These are phyloP conservation scores for Excalfactoria chinensis DNA, from an alignment of 2,113 vertebrate species.

Conservation along the genomic window DNA sequence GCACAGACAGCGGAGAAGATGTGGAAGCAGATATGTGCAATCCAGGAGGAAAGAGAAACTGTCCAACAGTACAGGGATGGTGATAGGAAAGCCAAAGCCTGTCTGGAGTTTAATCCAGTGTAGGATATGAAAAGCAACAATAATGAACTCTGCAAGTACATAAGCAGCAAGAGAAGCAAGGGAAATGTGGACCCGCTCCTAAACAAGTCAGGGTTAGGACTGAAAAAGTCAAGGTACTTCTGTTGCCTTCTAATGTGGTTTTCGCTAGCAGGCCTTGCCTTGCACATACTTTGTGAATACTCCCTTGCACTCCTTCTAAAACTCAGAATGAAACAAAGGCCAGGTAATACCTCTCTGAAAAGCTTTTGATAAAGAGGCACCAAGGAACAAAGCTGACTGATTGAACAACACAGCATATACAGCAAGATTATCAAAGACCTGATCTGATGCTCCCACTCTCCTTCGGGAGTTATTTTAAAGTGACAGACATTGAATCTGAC, in stretches of 20 bases:
- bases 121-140: neutral
- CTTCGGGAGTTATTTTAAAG: neutral
- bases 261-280: neutral
- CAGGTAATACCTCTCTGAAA: neutral
- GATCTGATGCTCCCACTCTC: neutral
- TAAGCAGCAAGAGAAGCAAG: neutral
- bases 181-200: accelerated
- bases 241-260: neutral
- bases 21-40: accelerated
- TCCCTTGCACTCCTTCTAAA: neutral
- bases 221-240: neutral
- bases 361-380: neutral
- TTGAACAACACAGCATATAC: neutral
- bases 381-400: neutral
- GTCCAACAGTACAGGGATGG: neutral
- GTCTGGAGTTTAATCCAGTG: neutral
- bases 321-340: neutral
- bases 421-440: neutral
- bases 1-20: neutral
- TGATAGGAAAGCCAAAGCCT: neutral
- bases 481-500: neutral
- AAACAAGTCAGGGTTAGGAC: accelerated
- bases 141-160: neutral
- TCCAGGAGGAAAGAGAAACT: neutral
- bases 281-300: neutral